Evolutionary conservation across 2,113 vertebrate species (phyloP).

Genomic region (Chionis minor): DNA sequence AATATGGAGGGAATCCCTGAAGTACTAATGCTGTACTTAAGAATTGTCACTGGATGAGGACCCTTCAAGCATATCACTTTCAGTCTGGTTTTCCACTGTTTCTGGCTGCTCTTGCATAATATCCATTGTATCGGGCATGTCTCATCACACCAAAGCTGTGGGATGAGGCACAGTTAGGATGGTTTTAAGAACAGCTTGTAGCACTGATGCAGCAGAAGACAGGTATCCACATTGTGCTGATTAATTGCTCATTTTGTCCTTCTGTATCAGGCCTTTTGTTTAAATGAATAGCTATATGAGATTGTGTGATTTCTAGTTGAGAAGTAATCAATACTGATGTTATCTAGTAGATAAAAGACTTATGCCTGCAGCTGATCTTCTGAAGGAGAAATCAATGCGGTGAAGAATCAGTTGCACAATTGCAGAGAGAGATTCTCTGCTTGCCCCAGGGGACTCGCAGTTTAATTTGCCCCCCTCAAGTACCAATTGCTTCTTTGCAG

Average conservation of each 20-base stretch:
- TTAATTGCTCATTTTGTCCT: constrained; percentile 8
- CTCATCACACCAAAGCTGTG: not conserved
- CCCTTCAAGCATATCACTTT: not conserved
- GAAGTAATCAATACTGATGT: constrained; percentile 42
- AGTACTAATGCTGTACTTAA: not conserved
- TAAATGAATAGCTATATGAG: constrained; percentile 22
- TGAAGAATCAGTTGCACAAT: constrained; percentile 20
- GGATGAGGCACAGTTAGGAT: not conserved
- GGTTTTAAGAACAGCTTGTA: not conserved
- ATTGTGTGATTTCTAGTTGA: constrained; percentile 19
- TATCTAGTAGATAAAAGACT: constrained; percentile 7
- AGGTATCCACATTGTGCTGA: not conserved
- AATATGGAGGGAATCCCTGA: accelerated
- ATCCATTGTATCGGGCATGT: not conserved
- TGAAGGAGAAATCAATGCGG: constrained; percentile 26
- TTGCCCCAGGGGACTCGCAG: not conserved
- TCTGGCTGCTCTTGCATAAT: not conserved
- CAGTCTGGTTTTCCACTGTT: not conserved
- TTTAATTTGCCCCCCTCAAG: not conserved
- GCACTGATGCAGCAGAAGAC: not conserved
- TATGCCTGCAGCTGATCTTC: constrained; percentile 29
- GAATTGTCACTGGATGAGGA: not conserved
- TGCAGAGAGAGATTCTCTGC: not conserved
- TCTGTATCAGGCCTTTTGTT: not conserved
- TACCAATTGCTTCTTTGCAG: not conserved